phyloP scores from a whole-genome alignment of 2,888 invertebrate genomes.

The Apeira syringaria region DNA sequence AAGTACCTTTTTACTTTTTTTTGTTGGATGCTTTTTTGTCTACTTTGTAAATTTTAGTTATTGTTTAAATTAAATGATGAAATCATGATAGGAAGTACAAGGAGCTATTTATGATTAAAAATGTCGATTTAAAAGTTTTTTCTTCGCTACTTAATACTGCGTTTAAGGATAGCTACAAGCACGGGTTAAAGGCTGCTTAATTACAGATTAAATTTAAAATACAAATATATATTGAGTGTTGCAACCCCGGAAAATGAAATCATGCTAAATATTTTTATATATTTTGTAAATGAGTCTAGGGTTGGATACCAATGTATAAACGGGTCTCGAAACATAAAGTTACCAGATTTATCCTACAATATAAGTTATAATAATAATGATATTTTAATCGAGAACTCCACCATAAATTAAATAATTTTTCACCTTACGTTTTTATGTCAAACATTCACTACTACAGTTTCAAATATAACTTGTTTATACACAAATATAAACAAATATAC shows the following conservation, averaged over 20 bases:
- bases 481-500: conserved; percentile 40
- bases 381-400: conserved; percentile 36
- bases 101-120: conserved; percentile 58
- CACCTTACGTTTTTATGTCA: conserved; percentile 10
- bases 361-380: conserved; percentile 39
- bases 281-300: conserved; percentile 34
- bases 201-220: conserved; percentile 44
- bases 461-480: too few relatives aligned
- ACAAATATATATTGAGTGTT: conserved; percentile 35
- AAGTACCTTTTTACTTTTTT: conserved; percentile 70
- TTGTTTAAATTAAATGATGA: conserved; percentile 55
- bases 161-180: conserved; percentile 56
- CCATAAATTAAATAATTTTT: conserved; percentile 27
- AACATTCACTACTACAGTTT: conserved; percentile 4
- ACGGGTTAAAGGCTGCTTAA: conserved; percentile 67
- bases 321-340: conserved; percentile 79
- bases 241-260: conserved; percentile 48
- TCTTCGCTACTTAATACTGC: conserved; percentile 56
- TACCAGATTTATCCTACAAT: conserved; percentile 74
- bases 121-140: conserved; percentile 46
- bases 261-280: conserved; percentile 18
- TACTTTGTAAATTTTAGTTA: conserved; percentile 52
- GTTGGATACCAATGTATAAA: conserved; percentile 55
- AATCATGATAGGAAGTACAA: conserved; percentile 70
- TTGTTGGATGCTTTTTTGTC: conserved; percentile 63